These are phyloP conservation scores for Onychomys arenicola DNA, from an alignment of 2,797 vertebrate species.

Conservation along the genomic window DNA sequence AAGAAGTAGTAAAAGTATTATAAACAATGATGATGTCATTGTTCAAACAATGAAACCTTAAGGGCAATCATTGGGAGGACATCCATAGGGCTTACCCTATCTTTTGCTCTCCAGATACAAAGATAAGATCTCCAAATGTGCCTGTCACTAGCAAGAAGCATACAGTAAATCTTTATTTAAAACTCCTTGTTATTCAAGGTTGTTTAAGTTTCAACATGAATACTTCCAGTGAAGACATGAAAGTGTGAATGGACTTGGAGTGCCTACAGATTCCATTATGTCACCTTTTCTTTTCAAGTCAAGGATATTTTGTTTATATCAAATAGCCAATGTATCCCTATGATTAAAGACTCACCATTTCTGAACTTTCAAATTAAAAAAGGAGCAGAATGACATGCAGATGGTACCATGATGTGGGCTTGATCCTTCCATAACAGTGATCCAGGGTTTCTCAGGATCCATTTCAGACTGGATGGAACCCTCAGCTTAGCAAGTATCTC, in stretches of 20 bases:
- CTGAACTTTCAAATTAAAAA: conserved; percentile 2
- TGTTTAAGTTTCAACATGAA: background rate
- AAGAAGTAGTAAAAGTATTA: background rate
- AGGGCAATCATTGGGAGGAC: background rate
- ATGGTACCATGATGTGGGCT: background rate
- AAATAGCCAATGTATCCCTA: background rate
- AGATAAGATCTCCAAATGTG: background rate
- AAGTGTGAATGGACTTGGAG: background rate
- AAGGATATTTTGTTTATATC: background rate
- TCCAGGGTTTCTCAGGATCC: background rate
- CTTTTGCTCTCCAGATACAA: conserved; percentile 3
- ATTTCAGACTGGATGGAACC: background rate
- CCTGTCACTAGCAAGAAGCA: background rate
- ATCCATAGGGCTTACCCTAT: background rate
- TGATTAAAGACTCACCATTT: background rate
- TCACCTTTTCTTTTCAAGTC: background rate
- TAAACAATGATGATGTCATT: background rate
- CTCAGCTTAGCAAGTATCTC: background rate
- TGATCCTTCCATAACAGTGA: background rate
- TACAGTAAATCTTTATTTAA: background rate
- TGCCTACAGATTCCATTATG: background rate
- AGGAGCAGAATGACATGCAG: background rate
- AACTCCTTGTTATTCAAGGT: background rate
- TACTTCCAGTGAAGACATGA: background rate
- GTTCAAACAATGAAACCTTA: conserved; percentile 13